Conservation (phyloP, 2,888 invertebrate species). For the Philhelius pedissequus region DNA sequence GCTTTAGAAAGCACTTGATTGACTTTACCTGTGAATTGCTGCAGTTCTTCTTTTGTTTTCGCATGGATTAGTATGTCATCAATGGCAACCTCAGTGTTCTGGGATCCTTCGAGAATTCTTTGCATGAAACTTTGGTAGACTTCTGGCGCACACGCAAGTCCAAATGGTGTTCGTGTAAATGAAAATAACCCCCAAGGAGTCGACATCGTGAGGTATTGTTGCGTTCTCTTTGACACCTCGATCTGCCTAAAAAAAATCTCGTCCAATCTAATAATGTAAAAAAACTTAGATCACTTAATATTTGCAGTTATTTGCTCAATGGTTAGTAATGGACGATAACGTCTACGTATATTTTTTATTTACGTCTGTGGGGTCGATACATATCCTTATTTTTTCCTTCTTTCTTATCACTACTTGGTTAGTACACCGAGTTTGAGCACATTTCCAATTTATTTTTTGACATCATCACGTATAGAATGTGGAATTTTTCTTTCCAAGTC, state of each 20-base stretch:
- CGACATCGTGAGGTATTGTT: constrained; percentile 63
- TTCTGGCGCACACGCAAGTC: constrained; percentile 70
- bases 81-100: constrained; percentile 68
- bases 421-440: too few relatives aligned
- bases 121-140: constrained; percentile 69
- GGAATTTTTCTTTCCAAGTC: too few relatives aligned
- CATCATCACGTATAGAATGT: too few relatives aligned
- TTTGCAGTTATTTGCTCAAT: too few relatives aligned
- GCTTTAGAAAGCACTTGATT: constrained; percentile 45
- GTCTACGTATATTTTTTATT: too few relatives aligned
- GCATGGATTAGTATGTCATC: constrained; percentile 71
- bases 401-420: too few relatives aligned
- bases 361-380: too few relatives aligned
- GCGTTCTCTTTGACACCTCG: constrained; percentile 47
- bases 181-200: constrained; percentile 68
- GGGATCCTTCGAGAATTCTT: constrained; percentile 47
- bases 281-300: too few relatives aligned
- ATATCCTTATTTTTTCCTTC: too few relatives aligned
- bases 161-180: constrained; percentile 59
- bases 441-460: too few relatives aligned
- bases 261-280: constrained; percentile 48
- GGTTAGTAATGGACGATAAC: too few relatives aligned
- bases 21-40: constrained; percentile 62
- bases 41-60: constrained; percentile 62
- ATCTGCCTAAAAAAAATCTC: constrained; percentile 69